Evolutionary conservation across 2,113 vertebrate genomes (phyloP).

Genomic region (Proterorhinus semilunaris): DNA sequence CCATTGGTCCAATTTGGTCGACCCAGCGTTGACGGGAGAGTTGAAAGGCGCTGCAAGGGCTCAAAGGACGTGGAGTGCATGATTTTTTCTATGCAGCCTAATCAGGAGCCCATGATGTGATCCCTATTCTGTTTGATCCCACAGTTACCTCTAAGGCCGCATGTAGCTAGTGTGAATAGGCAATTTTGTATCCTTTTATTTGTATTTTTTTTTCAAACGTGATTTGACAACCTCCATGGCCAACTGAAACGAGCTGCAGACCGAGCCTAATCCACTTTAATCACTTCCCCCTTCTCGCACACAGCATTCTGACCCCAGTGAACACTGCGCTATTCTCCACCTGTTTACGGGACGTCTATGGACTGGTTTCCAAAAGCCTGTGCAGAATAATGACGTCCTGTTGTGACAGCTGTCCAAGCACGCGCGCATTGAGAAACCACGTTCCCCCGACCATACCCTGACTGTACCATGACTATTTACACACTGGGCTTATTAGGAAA

Average conservation of each 20-base stretch:
- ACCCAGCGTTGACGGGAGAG: slow-evolving; percentile 5
- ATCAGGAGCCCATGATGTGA: slow-evolving; percentile 20
- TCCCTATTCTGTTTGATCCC: slow-evolving; percentile 38
- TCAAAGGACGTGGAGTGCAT: slow-evolving; percentile 22
- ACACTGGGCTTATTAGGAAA: background rate
- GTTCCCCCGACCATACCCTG: slow-evolving; percentile 1
- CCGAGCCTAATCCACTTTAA: slow-evolving; percentile 26
- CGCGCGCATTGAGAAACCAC: slow-evolving; percentile 2
- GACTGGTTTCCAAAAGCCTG: slow-evolving; percentile 24
- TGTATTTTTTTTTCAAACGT: too few relatives aligned
- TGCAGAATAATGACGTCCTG: slow-evolving; percentile 41
- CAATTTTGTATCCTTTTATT: background rate
- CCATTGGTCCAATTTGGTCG: slow-evolving; percentile 1
- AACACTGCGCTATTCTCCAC: slow-evolving; percentile 39
- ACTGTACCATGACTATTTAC: slow-evolving; percentile 13
- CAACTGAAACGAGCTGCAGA: slow-evolving; percentile 12
- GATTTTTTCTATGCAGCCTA: slow-evolving; percentile 3
- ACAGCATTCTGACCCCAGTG: slow-evolving; percentile 32
- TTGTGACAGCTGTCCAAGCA: slow-evolving; percentile 69
- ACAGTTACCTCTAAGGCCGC: slow-evolving; percentile 2
- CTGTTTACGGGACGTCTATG: slow-evolving; percentile 29
- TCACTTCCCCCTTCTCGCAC: background rate
- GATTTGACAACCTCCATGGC: background rate
- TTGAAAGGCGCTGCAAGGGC: slow-evolving; percentile 12
- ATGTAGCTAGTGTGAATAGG: background rate